Evolutionary conservation across 1,140 invertebrate genomes (phyloP).

Genomic region (Drosophila tsacasi): DNA sequence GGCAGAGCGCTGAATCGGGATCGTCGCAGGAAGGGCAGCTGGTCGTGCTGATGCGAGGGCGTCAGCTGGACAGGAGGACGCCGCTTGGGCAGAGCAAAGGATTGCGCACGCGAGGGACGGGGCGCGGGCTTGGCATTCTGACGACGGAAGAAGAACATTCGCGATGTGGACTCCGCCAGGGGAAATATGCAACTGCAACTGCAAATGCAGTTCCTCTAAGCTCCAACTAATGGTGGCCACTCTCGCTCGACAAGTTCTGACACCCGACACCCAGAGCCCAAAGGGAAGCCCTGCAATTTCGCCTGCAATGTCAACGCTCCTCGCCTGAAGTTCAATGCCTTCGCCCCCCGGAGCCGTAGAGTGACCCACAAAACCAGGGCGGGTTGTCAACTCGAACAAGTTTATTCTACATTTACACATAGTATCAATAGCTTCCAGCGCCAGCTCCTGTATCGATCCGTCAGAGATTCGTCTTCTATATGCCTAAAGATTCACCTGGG

Average conservation of each 20-base stretch:
- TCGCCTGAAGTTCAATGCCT: slow-evolving; percentile 69
- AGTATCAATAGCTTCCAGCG: slow-evolving; percentile 47
- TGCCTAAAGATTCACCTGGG: slow-evolving; percentile 63
- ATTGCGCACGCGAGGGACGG: slow-evolving; percentile 67
- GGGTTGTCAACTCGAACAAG: slow-evolving; percentile 10
- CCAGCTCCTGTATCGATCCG: slow-evolving; percentile 42
- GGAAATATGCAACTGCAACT: slow-evolving; percentile 50
- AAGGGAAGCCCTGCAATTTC: slow-evolving; percentile 61
- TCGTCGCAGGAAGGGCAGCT: slow-evolving; percentile 75
- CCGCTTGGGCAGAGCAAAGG: slow-evolving; percentile 68
- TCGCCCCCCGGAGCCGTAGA: slow-evolving; percentile 24
- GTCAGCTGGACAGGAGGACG: slow-evolving; percentile 56
- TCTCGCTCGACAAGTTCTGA: slow-evolving; percentile 51
- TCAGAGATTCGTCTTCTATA: slow-evolving; percentile 2
- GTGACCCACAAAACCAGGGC: slow-evolving; percentile 46
- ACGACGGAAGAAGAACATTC: slow-evolving; percentile 76
- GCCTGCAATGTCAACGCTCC: slow-evolving; percentile 72
- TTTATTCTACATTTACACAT: slow-evolving; percentile 45
- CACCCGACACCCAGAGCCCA: slow-evolving; percentile 48
- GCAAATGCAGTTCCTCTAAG: slow-evolving; percentile 44
- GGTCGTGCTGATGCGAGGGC: slow-evolving; percentile 76
- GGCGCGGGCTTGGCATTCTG: slow-evolving; percentile 55
- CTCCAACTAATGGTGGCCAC: slow-evolving; percentile 39
- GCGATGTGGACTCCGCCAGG: slow-evolving; percentile 47
- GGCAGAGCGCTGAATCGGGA: slow-evolving; percentile 79